Percentiles rank a stretch among this genome's conserved stretches.
Evolutionary conservation across 2,113 vertebrate genomes (phyloP).

Genomic region (Micronisus gabar): DNA sequence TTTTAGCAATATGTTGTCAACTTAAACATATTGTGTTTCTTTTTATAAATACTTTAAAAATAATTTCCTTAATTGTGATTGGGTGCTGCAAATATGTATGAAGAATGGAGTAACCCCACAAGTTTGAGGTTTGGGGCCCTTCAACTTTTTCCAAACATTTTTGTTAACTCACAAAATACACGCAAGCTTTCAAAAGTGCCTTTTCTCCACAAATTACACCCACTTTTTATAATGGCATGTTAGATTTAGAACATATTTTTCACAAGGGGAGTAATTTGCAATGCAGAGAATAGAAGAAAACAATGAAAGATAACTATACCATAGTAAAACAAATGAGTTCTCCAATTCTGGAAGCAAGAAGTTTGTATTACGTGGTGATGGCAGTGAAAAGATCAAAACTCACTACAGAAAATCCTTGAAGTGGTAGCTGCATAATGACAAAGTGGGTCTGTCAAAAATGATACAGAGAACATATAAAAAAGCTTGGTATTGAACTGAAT

Average conservation of each 20-base stretch:
- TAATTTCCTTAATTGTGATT: constrained; percentile 32
- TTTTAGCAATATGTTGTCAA: constrained; percentile 60
- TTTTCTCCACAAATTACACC: neutral
- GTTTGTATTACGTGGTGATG: neutral
- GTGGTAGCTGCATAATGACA: accelerated
- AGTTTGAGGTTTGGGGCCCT: neutral
- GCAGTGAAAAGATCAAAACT: neutral
- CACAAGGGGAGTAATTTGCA: neutral
- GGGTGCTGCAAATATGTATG: neutral
- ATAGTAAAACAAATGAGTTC: neutral
- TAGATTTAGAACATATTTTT: constrained; percentile 21
- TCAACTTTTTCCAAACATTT: constrained; percentile 12
- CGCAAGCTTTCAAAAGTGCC: neutral
- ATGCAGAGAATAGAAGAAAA: neutral
- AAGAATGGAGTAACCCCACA: neutral
- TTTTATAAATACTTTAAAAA: constrained; percentile 27
- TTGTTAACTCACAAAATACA: constrained; percentile 7
- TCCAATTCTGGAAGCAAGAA: neutral
- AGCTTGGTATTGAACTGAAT: neutral
- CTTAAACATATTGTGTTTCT: constrained; percentile 27
- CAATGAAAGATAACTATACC: neutral
- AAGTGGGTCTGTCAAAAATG: neutral
- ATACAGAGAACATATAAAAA: neutral
- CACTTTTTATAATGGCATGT: neutral
- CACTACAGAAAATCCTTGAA: neutral